These are phyloP conservation scores for Trachops cirrhosus DNA, from an alignment of 2,797 vertebrate species.

Conservation along the genomic window DNA sequence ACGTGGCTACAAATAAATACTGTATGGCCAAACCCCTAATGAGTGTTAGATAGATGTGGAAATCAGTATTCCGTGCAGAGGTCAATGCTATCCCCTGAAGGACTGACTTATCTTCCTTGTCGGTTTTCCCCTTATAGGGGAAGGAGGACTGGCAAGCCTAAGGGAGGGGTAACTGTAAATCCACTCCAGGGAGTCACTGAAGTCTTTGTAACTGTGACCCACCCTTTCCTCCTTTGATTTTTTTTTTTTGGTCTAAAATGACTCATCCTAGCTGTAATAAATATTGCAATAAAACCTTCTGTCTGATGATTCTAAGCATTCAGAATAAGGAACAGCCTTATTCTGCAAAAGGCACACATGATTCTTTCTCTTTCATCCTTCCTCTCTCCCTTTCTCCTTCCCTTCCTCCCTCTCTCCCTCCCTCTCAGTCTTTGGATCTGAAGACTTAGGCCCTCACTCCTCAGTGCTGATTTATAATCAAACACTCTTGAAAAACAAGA, in stretches of 20 bases:
- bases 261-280: background rate
- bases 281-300: background rate
- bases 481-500: constrained; percentile 46
- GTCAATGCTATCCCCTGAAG: background rate
- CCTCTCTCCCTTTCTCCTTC: background rate
- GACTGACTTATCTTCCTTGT: background rate
- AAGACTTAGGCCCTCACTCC: background rate
- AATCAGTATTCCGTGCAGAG: background rate
- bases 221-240: background rate
- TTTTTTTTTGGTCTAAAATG: background rate
- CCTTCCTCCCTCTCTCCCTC: background rate
- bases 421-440: background rate
- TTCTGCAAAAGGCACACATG: background rate
- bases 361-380: background rate
- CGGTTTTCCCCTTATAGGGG: background rate
- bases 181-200: background rate
- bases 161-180: background rate
- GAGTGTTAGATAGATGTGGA: background rate
- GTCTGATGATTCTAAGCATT: background rate
- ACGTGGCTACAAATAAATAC: background rate
- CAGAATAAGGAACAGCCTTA: background rate
- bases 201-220: background rate
- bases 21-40: background rate
- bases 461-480: background rate
- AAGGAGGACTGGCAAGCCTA: background rate